Evolutionary conservation across 2,797 vertebrate genomes (phyloP), one percentile per base, ranked within the genome.

Genomic region (Anableps anableps): DNA sequence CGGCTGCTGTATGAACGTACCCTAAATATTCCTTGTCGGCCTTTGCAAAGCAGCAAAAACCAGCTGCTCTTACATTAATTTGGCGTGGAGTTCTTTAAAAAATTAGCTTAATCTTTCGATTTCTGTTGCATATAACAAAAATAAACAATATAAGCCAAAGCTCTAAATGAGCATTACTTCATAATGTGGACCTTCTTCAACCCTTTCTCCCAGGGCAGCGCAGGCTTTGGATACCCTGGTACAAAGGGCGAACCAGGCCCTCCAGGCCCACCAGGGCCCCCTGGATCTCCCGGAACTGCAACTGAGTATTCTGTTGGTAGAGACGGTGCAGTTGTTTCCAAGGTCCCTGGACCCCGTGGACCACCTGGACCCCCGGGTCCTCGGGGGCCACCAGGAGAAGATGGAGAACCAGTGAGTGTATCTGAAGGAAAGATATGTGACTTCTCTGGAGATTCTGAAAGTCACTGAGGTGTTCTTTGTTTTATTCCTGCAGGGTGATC

Each of bases 371-470:
- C 95, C 5, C 85, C 96, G 0, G 98, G 98, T 0, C 86, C 94
- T 36, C 82, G 95, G 0, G 98, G 98, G 0, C 5, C 88, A 66
- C 60, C 96, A 0, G 98, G 98, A 91, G 92, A 87, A 53, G 97
- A 98, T 0, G 97, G 98, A 41, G 96, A 98, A 82, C 96, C 96
- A 0, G 97, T 98, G 77, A 97, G 97, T 93, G 80, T 23, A 74
- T 14, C n/a, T 60, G 53, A n/a, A 55, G 53, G 53, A n/a, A 53
- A 4, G 26, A 55, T 3, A 5, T n/a, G 53, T 0, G n/a, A 58
- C 55, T 26, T n/a, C 10, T 29, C 2, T 17, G 21, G 34, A 26
- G 21, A 36, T 7, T 1, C 34, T 36, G 58, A 26, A 45, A 58
- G 45, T 45, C 23, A 34, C 76, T 62, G 47, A 11, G 34, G 66